These are phyloP conservation scores for Patiria pectinifera DNA, from an alignment of 53 echinoderm and acorn worm species.

Conservation along the genomic window DNA sequence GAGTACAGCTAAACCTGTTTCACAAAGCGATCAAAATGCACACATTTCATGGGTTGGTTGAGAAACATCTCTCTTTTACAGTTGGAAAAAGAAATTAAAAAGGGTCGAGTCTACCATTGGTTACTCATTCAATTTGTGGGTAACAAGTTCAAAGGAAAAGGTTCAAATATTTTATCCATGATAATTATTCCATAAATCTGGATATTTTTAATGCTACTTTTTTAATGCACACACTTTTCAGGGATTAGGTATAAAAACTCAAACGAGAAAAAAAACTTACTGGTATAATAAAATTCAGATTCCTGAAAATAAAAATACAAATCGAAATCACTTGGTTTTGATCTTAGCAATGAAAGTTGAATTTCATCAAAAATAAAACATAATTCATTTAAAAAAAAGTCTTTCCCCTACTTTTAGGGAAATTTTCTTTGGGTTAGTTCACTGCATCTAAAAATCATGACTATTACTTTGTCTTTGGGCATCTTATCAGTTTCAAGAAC, in stretches of 20 bases:
- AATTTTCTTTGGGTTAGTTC: not conserved
- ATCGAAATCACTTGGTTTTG: constrained; percentile 47
- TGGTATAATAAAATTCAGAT: not conserved
- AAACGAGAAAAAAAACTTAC: not conserved
- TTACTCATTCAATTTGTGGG: not conserved
- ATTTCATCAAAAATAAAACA: not conserved
- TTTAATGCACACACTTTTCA: not conserved
- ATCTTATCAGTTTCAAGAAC: too few species aligned
- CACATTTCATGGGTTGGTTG: not conserved
- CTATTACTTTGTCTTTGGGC: too few species aligned
- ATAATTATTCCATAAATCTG: too few species aligned
- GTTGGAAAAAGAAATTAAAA: not conserved
- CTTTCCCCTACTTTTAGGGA: not conserved
- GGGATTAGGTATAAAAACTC: not conserved
- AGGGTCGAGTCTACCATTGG: not conserved
- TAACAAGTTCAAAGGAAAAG: not conserved
- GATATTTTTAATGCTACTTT: not conserved
- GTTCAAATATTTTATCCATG: too few species aligned
- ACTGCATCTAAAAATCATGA: too few species aligned
- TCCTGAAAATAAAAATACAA: constrained; percentile 12
- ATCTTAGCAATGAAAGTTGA: constrained; percentile 20
- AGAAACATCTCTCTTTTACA: not conserved
- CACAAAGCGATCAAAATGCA: not conserved
- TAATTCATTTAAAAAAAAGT: not conserved
- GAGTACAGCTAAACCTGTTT: too few species aligned